Conservation (phyloP, 2,888 invertebrate species). For the Thereva nobilitata region DNA sequence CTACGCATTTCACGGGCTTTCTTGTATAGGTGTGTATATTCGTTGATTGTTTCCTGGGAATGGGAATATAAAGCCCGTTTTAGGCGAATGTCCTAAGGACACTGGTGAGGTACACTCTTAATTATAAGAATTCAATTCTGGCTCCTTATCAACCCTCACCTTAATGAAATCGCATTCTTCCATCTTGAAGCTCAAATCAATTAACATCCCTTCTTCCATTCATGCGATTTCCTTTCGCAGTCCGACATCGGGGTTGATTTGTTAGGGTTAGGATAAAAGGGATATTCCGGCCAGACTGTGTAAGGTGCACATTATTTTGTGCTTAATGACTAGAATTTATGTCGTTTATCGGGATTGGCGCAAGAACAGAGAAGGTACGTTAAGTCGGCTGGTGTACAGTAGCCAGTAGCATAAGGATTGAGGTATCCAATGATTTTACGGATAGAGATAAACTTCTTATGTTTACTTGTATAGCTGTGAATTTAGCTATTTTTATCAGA, state of each 20-base stretch:
- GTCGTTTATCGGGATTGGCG: slow-evolving; percentile 19
- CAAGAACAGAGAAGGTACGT: too few relatives aligned
- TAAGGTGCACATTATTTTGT: slow-evolving; percentile 34
- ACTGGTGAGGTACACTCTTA: slow-evolving; percentile 5
- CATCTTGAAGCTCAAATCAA: slow-evolving; percentile 42
- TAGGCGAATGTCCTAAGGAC: too few relatives aligned
- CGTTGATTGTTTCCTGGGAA: too few relatives aligned
- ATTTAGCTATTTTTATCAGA: too few relatives aligned
- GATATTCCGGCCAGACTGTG: slow-evolving; percentile 13
- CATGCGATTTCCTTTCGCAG: not conserved
- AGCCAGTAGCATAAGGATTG: too few relatives aligned
- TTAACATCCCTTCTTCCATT: slow-evolving; percentile 38
- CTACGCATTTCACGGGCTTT: too few relatives aligned
- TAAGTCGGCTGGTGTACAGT: too few relatives aligned
- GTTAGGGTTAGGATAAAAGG: slow-evolving; percentile 30
- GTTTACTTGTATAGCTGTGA: too few relatives aligned
- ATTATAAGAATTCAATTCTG: slow-evolving; percentile 40
- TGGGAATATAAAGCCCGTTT: too few relatives aligned
- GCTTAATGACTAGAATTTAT: slow-evolving; percentile 35
- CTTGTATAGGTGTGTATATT: too few relatives aligned
- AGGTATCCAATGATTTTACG: too few relatives aligned
- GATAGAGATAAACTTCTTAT: too few relatives aligned
- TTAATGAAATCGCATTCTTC: slow-evolving; percentile 42
- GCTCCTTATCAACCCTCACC: slow-evolving; percentile 40
- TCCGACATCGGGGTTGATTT: slow-evolving; percentile 18